Evolutionary conservation across 1,140 invertebrate species (phyloP).

Genomic region (Halesus radiatus): DNA sequence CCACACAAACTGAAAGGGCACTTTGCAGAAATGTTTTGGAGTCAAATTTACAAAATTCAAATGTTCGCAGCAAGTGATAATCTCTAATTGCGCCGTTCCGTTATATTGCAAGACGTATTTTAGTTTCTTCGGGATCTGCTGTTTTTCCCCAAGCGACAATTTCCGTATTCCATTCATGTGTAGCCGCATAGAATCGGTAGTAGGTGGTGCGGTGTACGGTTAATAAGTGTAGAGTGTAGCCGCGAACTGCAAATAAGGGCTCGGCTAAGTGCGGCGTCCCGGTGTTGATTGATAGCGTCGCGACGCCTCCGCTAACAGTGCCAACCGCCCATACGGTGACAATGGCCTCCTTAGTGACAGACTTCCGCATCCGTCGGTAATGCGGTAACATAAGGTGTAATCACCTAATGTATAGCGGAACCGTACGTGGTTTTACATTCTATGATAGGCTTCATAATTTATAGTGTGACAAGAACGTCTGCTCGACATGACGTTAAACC

Average conservation of each 20-base stretch:
- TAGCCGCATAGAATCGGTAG: not conserved
- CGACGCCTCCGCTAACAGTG: slow-evolving; percentile 14
- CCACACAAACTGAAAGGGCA: no score
- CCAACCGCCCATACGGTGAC: slow-evolving; percentile 34
- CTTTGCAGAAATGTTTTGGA: no score
- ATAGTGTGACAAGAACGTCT: not conserved
- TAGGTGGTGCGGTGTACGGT: no score
- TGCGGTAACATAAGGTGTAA: slow-evolving; percentile 41
- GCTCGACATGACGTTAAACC: not conserved
- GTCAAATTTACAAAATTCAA: no score
- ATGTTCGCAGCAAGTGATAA: no score
- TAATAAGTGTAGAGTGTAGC: not conserved
- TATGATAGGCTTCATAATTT: not conserved
- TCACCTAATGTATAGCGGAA: slow-evolving; percentile 51
- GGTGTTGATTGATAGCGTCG: slow-evolving; percentile 53
- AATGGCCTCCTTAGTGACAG: slow-evolving; percentile 42
- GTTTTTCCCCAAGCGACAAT: not conserved
- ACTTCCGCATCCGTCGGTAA: slow-evolving; percentile 33
- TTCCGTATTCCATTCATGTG: not conserved
- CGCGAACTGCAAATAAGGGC: slow-evolving; percentile 34
- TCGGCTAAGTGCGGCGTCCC: slow-evolving; percentile 31
- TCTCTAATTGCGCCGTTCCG: not conserved
- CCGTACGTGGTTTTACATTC: slow-evolving; percentile 3
- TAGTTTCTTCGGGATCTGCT: not conserved
- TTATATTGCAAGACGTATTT: not conserved